Evolutionary conservation across 2,888 invertebrate genomes (phyloP).

Genomic region (Apamea sordens): DNA sequence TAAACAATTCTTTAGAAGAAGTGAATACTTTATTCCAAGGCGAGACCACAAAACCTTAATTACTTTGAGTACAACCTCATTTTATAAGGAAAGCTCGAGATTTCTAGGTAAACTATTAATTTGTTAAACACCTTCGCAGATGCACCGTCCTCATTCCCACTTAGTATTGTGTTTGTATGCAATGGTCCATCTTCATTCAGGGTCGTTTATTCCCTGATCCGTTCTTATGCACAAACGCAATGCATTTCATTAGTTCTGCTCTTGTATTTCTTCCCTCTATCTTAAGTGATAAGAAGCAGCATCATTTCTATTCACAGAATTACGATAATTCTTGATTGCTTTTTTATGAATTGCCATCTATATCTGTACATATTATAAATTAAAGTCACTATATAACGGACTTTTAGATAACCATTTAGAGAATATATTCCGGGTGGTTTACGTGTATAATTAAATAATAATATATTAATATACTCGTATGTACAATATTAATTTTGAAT

Average conservation of each 20-base stretch:
- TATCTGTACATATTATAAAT: background rate
- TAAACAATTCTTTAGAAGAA: background rate
- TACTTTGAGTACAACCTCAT: conserved; percentile 37
- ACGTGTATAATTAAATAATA: background rate
- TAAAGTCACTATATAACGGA: background rate
- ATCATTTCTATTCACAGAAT: background rate
- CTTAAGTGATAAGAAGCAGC: background rate
- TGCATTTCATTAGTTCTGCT: conserved; percentile 6
- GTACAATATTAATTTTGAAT: too few species aligned
- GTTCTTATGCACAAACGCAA: conserved; percentile 10
- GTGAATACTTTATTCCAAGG: conserved; percentile 8
- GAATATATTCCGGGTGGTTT: background rate
- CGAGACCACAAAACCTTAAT: conserved; percentile 34
- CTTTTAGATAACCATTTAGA: background rate
- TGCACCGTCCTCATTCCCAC: conserved; percentile 19
- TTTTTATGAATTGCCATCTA: background rate
- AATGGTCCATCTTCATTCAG: background rate
- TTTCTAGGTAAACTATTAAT: conserved; percentile 53
- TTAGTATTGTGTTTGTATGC: conserved; percentile 11
- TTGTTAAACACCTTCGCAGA: conserved; percentile 30
- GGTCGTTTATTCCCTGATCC: background rate
- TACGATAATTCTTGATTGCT: background rate
- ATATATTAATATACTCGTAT: too few species aligned
- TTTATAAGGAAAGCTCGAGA: conserved; percentile 28
- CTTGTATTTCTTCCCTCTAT: background rate